Evolutionary conservation across 2,113 vertebrate genomes (phyloP).

Genomic region (Perca flavescens): DNA sequence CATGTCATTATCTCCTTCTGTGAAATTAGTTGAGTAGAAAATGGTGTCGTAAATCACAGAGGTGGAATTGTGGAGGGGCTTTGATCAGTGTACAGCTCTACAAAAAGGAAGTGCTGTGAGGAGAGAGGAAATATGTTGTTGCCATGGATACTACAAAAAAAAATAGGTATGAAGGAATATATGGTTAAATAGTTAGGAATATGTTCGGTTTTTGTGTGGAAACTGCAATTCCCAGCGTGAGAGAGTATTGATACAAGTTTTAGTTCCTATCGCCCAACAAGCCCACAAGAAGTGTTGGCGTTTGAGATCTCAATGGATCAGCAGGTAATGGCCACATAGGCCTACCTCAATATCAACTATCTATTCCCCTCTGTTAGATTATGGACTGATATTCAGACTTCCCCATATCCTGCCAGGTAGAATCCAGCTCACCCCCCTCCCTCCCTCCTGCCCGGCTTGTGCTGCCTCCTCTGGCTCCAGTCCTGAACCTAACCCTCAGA

Average conservation of each 20-base stretch:
- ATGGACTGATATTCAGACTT: slow-evolving; percentile 57
- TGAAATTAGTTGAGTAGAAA: slow-evolving; percentile 94
- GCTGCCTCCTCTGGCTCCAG: slow-evolving; percentile 80
- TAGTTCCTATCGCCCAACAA: neutral
- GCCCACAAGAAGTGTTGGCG: neutral
- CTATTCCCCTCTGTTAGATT: slow-evolving; percentile 56
- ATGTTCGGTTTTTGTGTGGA: slow-evolving; percentile 38
- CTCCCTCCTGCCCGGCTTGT: slow-evolving; percentile 55
- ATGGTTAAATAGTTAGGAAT: slow-evolving; percentile 40
- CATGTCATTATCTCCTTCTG: slow-evolving; percentile 94
- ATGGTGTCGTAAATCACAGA: slow-evolving; percentile 91
- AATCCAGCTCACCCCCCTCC: slow-evolving; percentile 64
- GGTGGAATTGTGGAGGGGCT: slow-evolving; percentile 75
- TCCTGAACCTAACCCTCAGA: slow-evolving; percentile 84
- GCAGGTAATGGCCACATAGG: neutral
- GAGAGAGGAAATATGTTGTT: slow-evolving; percentile 68
- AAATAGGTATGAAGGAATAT: slow-evolving; percentile 58
- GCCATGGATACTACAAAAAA: slow-evolving; percentile 71
- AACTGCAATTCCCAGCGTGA: slow-evolving; percentile 15
- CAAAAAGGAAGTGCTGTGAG: slow-evolving; percentile 52
- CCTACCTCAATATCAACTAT: slow-evolving; percentile 22
- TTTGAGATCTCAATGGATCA: slow-evolving; percentile 7
- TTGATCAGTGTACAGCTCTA: slow-evolving; percentile 65
- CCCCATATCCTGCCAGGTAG: slow-evolving; percentile 51
- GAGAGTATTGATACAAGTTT: slow-evolving; percentile 41